Conservation (phyloP, 1,140 invertebrate species). For the Schlechtendalia chinensis region DNA sequence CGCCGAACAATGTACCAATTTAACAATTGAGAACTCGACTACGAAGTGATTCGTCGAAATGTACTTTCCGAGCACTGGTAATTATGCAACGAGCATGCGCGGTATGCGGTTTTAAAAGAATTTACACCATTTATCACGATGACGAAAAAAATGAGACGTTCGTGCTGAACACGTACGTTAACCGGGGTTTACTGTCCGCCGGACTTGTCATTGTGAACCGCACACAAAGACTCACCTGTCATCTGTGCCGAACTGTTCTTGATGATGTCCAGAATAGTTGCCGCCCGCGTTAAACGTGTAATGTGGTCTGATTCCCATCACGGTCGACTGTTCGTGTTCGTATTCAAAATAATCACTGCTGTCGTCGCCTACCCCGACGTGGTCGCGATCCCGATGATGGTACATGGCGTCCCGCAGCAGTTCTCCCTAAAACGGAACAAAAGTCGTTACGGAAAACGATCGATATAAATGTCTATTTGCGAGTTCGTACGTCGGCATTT, state of each 20-base stretch:
- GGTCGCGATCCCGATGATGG: conserved; percentile 59
- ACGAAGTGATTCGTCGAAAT: no score
- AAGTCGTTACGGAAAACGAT: not conserved
- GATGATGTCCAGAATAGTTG: conserved; percentile 31
- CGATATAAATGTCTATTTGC: not conserved
- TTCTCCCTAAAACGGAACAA: conserved; percentile 53
- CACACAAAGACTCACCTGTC: conserved; percentile 41
- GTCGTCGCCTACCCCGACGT: conserved; percentile 55
- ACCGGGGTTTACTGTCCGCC: no score
- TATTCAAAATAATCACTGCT: conserved; percentile 63
- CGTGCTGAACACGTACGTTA: no score
- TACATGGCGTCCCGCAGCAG: conserved; percentile 57
- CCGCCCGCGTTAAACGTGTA: conserved; percentile 23
- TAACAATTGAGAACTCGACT: no score
- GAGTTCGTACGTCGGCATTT: conserved; percentile 1
- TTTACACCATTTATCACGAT: no score
- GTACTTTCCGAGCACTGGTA: no score
- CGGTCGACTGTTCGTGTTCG: conserved; percentile 51
- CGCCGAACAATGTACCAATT: no score
- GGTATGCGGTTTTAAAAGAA: no score
- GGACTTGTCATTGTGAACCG: no score
- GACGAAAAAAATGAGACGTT: no score
- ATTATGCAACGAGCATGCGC: no score
- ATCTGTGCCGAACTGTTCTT: conserved; percentile 30
- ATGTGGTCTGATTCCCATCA: conserved; percentile 35